These are phyloP conservation scores for Pseudorhiza aurosa DNA, from an alignment of 30 jellyfish, hydroid and myxozoan species.

Conservation along the genomic window DNA sequence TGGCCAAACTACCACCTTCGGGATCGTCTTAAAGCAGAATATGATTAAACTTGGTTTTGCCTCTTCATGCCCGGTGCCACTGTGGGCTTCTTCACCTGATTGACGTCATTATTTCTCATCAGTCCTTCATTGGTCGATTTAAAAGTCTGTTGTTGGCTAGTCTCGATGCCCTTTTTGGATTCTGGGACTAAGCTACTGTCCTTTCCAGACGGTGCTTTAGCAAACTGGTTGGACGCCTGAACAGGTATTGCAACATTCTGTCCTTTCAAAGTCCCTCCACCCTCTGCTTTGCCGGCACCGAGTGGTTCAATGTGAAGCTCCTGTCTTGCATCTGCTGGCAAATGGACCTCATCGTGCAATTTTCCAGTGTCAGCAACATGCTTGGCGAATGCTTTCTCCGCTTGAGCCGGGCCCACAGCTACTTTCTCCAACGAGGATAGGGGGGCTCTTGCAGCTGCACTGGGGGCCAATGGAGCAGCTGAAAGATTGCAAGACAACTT, in stretches of 20 bases:
- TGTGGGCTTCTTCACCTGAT: conserved; percentile 37
- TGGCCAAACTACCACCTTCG: too few relatives aligned
- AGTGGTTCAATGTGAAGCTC: conserved; percentile 25
- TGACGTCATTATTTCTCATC: background rate
- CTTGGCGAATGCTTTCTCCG: conserved; percentile 30
- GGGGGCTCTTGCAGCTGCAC: conserved; percentile 16
- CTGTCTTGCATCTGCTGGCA: conserved; percentile 54
- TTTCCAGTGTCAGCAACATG: conserved; percentile 29
- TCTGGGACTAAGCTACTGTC: conserved; percentile 28
- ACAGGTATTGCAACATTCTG: conserved; percentile 20
- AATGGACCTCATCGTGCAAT: background rate
- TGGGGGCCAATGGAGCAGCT: too few relatives aligned
- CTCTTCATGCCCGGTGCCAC: conserved; percentile 70
- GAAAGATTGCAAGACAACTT: too few relatives aligned
- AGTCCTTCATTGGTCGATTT: background rate
- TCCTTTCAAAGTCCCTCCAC: background rate
- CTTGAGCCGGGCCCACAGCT: background rate
- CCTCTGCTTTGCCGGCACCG: background rate
- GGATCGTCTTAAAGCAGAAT: too few relatives aligned
- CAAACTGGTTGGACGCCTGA: conserved; percentile 28
- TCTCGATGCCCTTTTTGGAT: conserved; percentile 1
- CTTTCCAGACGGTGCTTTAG: conserved; percentile 12
- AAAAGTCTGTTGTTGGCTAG: background rate
- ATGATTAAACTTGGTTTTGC: too few relatives aligned
- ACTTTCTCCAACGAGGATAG: conserved; percentile 12